Base-by-base conservation (phyloP, 2,888 invertebrate species). In the Heteropelma amictum region DNA sequence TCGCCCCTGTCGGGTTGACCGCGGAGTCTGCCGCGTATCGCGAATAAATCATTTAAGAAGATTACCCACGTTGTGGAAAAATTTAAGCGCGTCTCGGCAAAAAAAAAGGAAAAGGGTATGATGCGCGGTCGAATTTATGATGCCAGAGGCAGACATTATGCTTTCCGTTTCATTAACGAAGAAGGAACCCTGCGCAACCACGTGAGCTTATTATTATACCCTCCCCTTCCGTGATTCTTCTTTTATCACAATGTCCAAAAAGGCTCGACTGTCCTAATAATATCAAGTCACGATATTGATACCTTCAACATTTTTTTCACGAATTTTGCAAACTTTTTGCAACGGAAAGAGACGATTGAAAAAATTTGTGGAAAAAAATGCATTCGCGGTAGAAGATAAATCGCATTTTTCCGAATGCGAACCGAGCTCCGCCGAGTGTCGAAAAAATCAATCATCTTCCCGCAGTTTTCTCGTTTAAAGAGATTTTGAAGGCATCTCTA, bases 31-130 rank as follows among this genome's bases (percentile, higher is more conserved):
- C 63, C 53, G 51, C 58, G 69, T 69, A 74, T 60, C 49, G 23
- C 7, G 72, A 64, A 77, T 78, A 80, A 81, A 82, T 82, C 79
- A 74, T 82, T 79, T 81, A 82, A 83, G 82, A 77, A 78, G 83
- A 81, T 83, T 82, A 82, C 67, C 75, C 35, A 73, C 51, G 73
- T 69, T 77, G 79, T 76, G 30, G 40, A 53, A 72, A 83, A 82
- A 81, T 80, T 79, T 76, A 80, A 77, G 79, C 64, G 71, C 64
- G 51, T 30, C n/a, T 40, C 35, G 58, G 30, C 28, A 21, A 17
- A 40, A 40, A 30, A 33, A 53, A 65, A 65, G 33, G 14, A 33
- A 19, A 42, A 45, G 58, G 51, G 60, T 35, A 58, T 51, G 64
- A 40, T 42, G 30, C 23, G 42, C 60, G 60, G n/a, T n/a, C n/a